phyloP scores from a whole-genome alignment of 2,113 vertebrate species.

The Amphiprion ocellaris region DNA sequence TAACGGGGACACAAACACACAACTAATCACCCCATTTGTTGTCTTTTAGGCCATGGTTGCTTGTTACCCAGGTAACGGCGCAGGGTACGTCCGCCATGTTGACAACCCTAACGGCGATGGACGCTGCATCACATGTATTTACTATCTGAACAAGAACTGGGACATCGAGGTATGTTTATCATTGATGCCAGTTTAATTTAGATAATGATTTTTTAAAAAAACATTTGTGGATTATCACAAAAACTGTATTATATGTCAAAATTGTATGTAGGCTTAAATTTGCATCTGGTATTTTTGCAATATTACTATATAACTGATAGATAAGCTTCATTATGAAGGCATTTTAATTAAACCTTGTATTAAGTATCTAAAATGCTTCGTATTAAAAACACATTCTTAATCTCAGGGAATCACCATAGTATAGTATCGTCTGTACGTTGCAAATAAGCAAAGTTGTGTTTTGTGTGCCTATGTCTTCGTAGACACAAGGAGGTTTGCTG shows the following conservation, averaged over 20 bases:
- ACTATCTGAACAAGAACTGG: slow-evolving; percentile 96
- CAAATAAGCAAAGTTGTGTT: slow-evolving; percentile 10
- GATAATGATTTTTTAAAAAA: too few relatives aligned
- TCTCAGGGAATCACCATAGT: neutral
- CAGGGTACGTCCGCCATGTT: slow-evolving; percentile 92
- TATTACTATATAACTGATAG: too few relatives aligned
- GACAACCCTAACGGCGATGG: slow-evolving; percentile 94
- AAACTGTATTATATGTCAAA: too few relatives aligned
- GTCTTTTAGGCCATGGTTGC: slow-evolving; percentile 92
- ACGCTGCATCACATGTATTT: slow-evolving; percentile 95
- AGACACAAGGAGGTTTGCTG: slow-evolving; percentile 91
- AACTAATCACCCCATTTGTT: slow-evolving; percentile 14
- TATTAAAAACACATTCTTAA: neutral
- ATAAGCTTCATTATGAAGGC: too few relatives aligned
- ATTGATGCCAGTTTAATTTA: neutral
- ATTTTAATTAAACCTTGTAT: too few relatives aligned
- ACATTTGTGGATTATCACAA: too few relatives aligned
- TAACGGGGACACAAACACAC: too few relatives aligned
- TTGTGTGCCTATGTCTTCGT: slow-evolving; percentile 17
- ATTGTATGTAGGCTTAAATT: neutral
- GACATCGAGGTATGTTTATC: slow-evolving; percentile 86
- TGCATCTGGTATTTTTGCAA: neutral
- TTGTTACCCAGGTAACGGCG: slow-evolving; percentile 92
- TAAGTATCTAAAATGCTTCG: too few relatives aligned
- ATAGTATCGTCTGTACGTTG: neutral